Conservation (phyloP, 2,888 invertebrate species). For the Heteropelma amictum region DNA sequence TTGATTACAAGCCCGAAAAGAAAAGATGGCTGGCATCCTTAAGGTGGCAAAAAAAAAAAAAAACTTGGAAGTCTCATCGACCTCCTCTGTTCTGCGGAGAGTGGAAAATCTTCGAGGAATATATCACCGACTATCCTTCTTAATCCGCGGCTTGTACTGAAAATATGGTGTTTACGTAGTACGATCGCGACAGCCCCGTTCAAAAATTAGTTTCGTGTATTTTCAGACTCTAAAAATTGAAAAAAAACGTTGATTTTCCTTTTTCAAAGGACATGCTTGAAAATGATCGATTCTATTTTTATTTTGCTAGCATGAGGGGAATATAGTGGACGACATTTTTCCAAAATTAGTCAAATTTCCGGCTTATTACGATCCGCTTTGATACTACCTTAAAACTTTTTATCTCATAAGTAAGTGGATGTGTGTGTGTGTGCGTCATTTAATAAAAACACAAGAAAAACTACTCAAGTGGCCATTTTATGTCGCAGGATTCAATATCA, state of each 20-base stretch:
- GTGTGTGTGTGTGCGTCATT: not conserved
- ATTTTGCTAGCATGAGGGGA: too few relatives aligned
- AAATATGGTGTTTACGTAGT: conserved; percentile 34
- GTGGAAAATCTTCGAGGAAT: conserved; percentile 15
- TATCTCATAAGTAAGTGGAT: not conserved
- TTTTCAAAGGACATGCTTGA: too few relatives aligned
- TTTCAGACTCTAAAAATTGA: too few relatives aligned
- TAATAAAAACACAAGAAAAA: not conserved
- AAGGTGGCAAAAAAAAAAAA: conserved; percentile 9
- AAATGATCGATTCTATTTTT: too few relatives aligned
- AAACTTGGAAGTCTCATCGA: not conserved
- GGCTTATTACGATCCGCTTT: too few relatives aligned
- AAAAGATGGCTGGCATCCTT: conserved; percentile 20
- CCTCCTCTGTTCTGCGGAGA: not conserved
- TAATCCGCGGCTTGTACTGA: conserved; percentile 8
- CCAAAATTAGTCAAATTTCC: too few relatives aligned
- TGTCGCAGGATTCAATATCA: conserved; percentile 2
- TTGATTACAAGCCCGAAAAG: conserved; percentile 16
- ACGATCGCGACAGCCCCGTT: too few relatives aligned
- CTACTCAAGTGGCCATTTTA: conserved; percentile 23
- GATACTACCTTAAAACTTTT: too few relatives aligned
- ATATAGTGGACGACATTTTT: too few relatives aligned
- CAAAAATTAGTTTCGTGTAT: too few relatives aligned
- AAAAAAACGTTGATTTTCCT: too few relatives aligned
- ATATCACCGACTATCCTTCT: not conserved